Evolutionary conservation across 2,113 vertebrate species (phyloP), one percentile per base, ranked within the genome.

Genomic region (Hippotragus niger): DNA sequence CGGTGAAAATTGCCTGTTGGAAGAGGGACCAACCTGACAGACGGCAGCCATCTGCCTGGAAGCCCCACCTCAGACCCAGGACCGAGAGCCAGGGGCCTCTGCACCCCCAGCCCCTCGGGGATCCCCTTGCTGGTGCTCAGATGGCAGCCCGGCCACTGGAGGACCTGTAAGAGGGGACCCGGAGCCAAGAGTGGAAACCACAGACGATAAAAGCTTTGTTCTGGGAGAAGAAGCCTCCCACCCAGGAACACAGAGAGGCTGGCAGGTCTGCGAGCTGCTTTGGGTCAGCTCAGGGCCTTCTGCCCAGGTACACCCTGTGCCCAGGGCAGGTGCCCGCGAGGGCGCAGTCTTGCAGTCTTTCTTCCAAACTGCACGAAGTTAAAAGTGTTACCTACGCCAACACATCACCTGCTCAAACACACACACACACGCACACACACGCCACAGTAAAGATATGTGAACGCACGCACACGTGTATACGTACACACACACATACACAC

Each of bases 221-320:
- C 29, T 25, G 50, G 53, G 33, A 50, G 50, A 76, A 13, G 2
- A 60, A 62, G 23, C 27, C 25, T 71, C 25, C 25, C 23, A 2
- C 19, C 45, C 45, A 12, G 71, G 13, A 17, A 10, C 15, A 52
- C n/a, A 23, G 55, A 33, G 45, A 27, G 45, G 45, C 45, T 10
- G 3, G 13, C 45, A 2, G n/a, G n/a, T 16, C 8, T 0, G 13
- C 0, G 1, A 50, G 25, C 92, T 17, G 27, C 7, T 11, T 5
- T 1, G 12, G 12, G 6, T 17, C 29, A 9, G 13, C 47, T 8
- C 27, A 0, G 14, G 7, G 45, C n/a, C 55, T 40, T 33, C 27
- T 12, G 4, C 25, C 1, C 0, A 11, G 19, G n/a, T 3, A 0
- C 0, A 1, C 7, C 4, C 8, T 1, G 53, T 9, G 10, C 1